Conservation (phyloP, 2,797 vertebrate genomes). For the Acomys russatus region DNA sequence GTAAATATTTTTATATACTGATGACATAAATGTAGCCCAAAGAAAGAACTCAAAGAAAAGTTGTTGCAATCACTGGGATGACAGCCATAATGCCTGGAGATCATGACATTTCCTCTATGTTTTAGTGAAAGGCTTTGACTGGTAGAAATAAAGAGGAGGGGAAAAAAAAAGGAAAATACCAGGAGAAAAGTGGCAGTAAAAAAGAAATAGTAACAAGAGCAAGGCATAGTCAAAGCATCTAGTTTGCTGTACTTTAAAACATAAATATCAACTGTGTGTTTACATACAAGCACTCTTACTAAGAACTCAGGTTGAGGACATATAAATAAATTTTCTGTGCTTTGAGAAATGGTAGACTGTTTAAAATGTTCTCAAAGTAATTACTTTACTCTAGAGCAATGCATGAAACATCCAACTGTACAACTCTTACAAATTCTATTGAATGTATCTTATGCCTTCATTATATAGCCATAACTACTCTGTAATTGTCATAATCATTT, state of each 20-base stretch:
- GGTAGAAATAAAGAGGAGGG: not conserved
- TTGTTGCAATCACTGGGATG: not conserved
- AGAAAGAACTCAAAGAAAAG: slow-evolving; percentile 60
- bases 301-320: not conserved
- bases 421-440: not conserved
- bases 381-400: not conserved
- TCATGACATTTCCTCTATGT: slow-evolving; percentile 24
- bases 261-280: not conserved
- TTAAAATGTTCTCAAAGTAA: slow-evolving; percentile 5
- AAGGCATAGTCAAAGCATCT: not conserved
- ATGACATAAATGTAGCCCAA: not conserved
- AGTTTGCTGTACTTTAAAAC: not conserved
- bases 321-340: not conserved
- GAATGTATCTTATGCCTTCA: not conserved
- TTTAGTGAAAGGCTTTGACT: not conserved
- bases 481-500: not conserved
- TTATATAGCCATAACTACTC: not conserved
- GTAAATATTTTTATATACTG: slow-evolving; percentile 22
- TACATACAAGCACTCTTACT: not conserved
- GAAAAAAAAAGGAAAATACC: not conserved
- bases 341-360: not conserved
- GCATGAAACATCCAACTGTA: not conserved
- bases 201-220: not conserved
- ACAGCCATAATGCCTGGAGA: slow-evolving; percentile 32
- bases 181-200: not conserved